phyloP scores from a whole-genome alignment of 2,888 invertebrate genomes.

The Mythimna impura region DNA sequence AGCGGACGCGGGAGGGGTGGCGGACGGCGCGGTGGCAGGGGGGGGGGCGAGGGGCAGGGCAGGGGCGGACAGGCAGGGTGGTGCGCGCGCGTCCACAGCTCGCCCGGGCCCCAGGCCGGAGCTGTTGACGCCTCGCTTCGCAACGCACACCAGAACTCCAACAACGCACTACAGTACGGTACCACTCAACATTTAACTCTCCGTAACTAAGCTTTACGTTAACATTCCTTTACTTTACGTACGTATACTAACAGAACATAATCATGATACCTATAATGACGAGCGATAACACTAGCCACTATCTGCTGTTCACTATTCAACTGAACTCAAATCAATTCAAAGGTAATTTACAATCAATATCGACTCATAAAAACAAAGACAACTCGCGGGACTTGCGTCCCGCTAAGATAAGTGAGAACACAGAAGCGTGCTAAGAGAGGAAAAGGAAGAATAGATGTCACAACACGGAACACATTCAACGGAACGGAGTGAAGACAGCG shows the following conservation, averaged over 20 bases:
- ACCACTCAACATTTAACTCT: slow-evolving; percentile 90
- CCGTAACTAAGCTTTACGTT: slow-evolving; percentile 89
- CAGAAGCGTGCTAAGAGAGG: slow-evolving; percentile 91
- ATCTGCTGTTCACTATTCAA: slow-evolving; percentile 90
- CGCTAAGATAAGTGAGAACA: slow-evolving; percentile 90
- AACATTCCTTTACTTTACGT: slow-evolving; percentile 87
- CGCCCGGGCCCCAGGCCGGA: slow-evolving; percentile 77
- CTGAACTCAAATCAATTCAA: slow-evolving; percentile 88
- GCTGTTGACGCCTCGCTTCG: slow-evolving; percentile 82
- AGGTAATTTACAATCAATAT: slow-evolving; percentile 89
- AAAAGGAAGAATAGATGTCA: slow-evolving; percentile 90
- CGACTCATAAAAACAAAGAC: slow-evolving; percentile 89
- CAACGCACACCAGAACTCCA: slow-evolving; percentile 84
- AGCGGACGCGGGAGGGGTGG: slow-evolving; percentile 75
- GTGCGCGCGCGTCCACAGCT: slow-evolving; percentile 76
- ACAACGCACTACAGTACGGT: slow-evolving; percentile 89
- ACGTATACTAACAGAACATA: slow-evolving; percentile 89
- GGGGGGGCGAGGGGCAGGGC: slow-evolving; percentile 62
- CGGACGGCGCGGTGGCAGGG: slow-evolving; percentile 70
- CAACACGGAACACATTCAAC: slow-evolving; percentile 91
- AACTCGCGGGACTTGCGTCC: slow-evolving; percentile 89
- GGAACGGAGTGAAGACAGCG: slow-evolving; percentile 91
- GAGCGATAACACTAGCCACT: slow-evolving; percentile 90
- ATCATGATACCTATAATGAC: slow-evolving; percentile 89
- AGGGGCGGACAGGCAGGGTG: slow-evolving; percentile 65